These are phyloP conservation scores for Megaustenia siamemsis DNA, from an alignment of 2,888 invertebrate genomes.

Conservation along the genomic window DNA sequence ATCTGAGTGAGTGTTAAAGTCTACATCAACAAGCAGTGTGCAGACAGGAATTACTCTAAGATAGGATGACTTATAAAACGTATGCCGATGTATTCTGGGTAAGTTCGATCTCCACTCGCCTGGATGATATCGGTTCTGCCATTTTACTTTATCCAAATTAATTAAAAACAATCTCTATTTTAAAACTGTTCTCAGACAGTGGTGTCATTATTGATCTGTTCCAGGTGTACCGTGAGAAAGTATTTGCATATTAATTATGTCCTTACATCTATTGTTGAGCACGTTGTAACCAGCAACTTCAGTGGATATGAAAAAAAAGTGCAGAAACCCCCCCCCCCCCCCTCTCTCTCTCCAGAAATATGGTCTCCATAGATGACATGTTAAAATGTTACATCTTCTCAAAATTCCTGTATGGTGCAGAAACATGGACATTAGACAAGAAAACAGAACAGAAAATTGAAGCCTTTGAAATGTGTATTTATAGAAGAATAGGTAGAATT, in stretches of 20 bases:
- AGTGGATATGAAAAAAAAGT: background rate
- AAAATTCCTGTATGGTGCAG: too few species aligned
- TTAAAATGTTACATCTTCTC: too few species aligned
- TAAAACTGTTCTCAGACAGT: background rate
- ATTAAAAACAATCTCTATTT: background rate
- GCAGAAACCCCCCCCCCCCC: too few species aligned
- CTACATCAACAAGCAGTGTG: background rate
- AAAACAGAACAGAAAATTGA: too few species aligned
- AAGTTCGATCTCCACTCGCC: background rate
- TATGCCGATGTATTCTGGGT: conserved; percentile 22
- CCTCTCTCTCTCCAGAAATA: background rate
- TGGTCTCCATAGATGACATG: background rate
- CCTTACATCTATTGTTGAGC: background rate
- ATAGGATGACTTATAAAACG: conserved; percentile 4
- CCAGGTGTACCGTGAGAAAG: background rate
- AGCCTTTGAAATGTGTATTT: too few species aligned
- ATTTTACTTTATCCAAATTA: too few species aligned
- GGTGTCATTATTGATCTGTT: background rate
- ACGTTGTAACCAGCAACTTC: background rate
- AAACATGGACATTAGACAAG: too few species aligned
- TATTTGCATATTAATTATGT: background rate
- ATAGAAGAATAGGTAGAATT: too few species aligned
- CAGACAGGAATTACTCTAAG: background rate
- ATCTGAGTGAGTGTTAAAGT: background rate
- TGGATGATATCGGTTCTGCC: too few species aligned